Conservation (phyloP, 1,140 invertebrate species). For the Drosophila teissieri region DNA sequence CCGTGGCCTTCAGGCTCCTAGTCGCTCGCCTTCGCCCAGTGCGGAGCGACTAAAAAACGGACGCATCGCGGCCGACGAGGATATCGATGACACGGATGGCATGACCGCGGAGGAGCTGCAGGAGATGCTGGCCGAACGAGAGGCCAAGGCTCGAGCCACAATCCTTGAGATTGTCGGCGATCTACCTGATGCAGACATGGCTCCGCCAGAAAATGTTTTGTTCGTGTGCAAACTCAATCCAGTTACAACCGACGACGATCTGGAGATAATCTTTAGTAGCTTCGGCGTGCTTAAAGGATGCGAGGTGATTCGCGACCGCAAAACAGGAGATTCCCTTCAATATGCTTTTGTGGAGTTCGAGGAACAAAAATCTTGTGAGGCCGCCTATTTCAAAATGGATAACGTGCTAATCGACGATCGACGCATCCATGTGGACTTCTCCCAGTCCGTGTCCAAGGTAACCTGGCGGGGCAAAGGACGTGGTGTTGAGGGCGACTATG, state of each 20-base stretch:
- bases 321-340: conserved; percentile 97
- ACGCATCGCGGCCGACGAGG: conserved; percentile 97
- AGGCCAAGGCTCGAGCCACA: conserved; percentile 98
- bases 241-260: conserved; percentile 98
- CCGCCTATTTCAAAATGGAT: conserved; percentile 99
- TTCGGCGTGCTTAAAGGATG: conserved; percentile 98
- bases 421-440: conserved; percentile 99
- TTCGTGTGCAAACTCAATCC: conserved; percentile 99
- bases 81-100: conserved; percentile 95
- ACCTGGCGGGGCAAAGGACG: conserved; percentile 94
- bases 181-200: conserved; percentile 97
- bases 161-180: conserved; percentile 99
- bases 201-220: conserved; percentile 99
- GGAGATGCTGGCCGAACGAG: conserved; percentile 95
- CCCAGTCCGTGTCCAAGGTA: conserved; percentile 98
- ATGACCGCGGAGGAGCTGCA: conserved; percentile 93
- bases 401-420: conserved; percentile 99
- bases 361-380: conserved; percentile 97
- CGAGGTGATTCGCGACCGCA: conserved; percentile 98
- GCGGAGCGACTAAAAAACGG: conserved; percentile 92
- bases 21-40: conserved; percentile 94
- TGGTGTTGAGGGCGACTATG: conserved; percentile 85
- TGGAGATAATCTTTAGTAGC: conserved; percentile 98
- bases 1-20: conserved; percentile 90
- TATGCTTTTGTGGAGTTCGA: conserved; percentile 99